Evolutionary conservation across 1,140 invertebrate species (phyloP), one percentile per base, ranked within the genome.

Genomic region (Diorhabda elongata): DNA sequence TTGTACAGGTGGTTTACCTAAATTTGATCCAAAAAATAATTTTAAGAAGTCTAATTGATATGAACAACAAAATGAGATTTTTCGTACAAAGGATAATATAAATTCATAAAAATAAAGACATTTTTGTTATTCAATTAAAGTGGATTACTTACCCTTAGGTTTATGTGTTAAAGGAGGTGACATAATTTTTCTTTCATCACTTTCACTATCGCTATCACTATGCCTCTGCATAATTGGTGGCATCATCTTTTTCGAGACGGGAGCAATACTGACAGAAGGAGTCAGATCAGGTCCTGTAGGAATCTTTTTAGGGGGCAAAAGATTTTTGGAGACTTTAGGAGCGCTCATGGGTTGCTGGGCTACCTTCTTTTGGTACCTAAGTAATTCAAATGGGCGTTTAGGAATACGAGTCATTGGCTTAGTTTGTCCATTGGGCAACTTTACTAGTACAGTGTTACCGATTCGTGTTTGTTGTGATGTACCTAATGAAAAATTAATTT

Each of bases 381-480:
- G 68, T 47, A 83, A 72, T 71, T 84, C 83, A 52, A 83, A 79
- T n/a, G 81, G 78, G 41, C 77, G 71, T 73, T 77, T 78, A 47
- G 79, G 75, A 45, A 80, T 62, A 71, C 76, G 77, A 3, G 80
- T 78, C 78, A 80, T 80, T 3, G 79, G 76, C 78, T 85, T 86
- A 3, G 81, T 77, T 76, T 87, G 85, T 42, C 86, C 86, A 69
- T 87, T 85, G 68, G 87, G 86, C 68, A 89, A 74, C 78, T 88
- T 88, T 45, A 89, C 85, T 74, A 89, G 81, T 67, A 89, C 87
- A 75, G 87, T 88, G 73, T 78, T 83, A 42, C 79, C 82, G 73
- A 78, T 81, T 73, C 74, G 74, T 44, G 78, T 78, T 71, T 73
- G 68, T 59, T 68, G 67, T 59, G 77, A 77, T 52, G 77, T 66